These are phyloP conservation scores for Hetaerina titia DNA, from an alignment of 2,888 invertebrate genomes.

Conservation along the genomic window DNA sequence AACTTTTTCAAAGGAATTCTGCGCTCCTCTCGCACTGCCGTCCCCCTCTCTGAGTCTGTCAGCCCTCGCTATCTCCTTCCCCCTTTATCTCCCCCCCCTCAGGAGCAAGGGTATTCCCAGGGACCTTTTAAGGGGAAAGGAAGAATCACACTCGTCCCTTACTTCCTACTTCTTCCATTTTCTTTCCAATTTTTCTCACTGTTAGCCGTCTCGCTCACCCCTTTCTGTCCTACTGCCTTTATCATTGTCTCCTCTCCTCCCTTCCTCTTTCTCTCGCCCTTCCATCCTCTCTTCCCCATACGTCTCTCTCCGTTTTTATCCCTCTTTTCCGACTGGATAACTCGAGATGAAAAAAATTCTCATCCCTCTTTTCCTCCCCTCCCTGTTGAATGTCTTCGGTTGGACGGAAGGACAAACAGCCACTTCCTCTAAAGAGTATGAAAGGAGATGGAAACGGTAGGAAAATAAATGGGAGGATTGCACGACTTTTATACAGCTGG, in stretches of 20 bases:
- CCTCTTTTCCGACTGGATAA: constrained; percentile 39
- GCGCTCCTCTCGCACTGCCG: not conserved
- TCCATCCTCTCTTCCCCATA: not conserved
- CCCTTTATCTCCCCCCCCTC: not conserved
- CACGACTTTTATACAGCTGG: constrained; percentile 24
- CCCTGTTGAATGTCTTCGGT: constrained; percentile 56
- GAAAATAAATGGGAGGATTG: constrained; percentile 15
- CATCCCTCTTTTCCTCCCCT: not conserved
- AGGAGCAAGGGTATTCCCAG: constrained; percentile 5
- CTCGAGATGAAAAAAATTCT: constrained; percentile 35
- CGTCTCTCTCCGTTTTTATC: not conserved
- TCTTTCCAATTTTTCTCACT: constrained; percentile 30
- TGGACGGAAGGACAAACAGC: constrained; percentile 61
- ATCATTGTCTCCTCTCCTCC: not conserved
- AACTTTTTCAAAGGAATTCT: constrained; percentile 66
- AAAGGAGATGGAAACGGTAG: not conserved
- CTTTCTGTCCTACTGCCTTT: not conserved
- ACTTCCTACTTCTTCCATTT: constrained; percentile 24
- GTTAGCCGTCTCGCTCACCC: not conserved
- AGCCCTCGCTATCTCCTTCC: not conserved
- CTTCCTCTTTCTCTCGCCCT: not conserved
- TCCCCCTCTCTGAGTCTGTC: not conserved
- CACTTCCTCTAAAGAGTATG: constrained; percentile 58
- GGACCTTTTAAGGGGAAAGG: constrained; percentile 29
- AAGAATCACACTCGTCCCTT: constrained; percentile 45